Conservation (phyloP, 2,113 vertebrate species). For the Scortum barcoo region DNA sequence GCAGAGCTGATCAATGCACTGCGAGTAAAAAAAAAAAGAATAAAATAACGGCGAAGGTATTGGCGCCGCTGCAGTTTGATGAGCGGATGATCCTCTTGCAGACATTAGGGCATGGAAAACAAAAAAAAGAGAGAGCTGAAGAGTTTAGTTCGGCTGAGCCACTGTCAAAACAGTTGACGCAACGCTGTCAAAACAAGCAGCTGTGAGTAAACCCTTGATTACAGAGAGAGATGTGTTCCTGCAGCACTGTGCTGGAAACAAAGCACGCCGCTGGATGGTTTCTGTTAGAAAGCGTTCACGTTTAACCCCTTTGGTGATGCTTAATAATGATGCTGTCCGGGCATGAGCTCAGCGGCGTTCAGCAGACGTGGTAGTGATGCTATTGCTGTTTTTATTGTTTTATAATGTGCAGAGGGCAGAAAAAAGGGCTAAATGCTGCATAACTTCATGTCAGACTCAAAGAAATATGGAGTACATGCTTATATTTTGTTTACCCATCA, state of each 20-base stretch:
- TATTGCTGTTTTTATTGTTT: conserved; percentile 1
- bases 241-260: conserved; percentile 29
- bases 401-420: neutral
- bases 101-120: conserved; percentile 32
- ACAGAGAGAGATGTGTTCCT: conserved; percentile 24
- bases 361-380: neutral
- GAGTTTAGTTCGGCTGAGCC: conserved; percentile 46
- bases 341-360: neutral
- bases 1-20: neutral
- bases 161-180: conserved; percentile 64
- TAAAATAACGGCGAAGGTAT: neutral
- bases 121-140: too few species aligned
- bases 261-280: conserved; percentile 16
- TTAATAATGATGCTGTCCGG: neutral
- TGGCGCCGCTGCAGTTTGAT: conserved; percentile 1
- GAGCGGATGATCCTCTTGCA: conserved; percentile 17
- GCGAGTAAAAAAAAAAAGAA: too few species aligned
- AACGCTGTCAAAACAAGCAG: conserved; percentile 58
- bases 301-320: conserved; percentile 18
- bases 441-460: neutral
- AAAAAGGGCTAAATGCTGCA: neutral
- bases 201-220: conserved; percentile 63
- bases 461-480: conserved; percentile 14
- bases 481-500: conserved; percentile 20
- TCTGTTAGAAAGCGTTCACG: neutral